Conservation (phyloP, 2,797 vertebrate species). For the Onychomys arenicola region DNA sequence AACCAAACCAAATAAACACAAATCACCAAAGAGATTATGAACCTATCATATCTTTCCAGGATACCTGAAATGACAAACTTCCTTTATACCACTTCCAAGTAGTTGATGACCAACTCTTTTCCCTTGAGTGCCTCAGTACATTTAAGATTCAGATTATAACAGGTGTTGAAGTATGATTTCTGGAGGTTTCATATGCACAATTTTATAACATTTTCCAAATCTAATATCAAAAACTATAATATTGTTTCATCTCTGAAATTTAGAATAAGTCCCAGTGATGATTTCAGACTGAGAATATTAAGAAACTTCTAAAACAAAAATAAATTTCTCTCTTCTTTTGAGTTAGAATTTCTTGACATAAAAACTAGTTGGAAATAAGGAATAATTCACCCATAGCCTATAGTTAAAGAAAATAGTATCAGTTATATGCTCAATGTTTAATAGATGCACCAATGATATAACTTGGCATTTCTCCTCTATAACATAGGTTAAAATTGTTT, state of each 20-base stretch:
- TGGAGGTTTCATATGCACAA: not conserved
- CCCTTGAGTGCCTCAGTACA: not conserved
- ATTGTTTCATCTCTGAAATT: slow-evolving; percentile 15
- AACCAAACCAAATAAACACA: not conserved
- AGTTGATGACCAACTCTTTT: not conserved
- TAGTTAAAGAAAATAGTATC: not conserved
- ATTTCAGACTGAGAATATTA: not conserved
- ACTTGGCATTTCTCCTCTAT: slow-evolving; percentile 20
- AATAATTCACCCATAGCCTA: not conserved
- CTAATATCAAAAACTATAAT: not conserved
- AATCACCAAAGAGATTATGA: not conserved
- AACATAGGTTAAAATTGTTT: not conserved
- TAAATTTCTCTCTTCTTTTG: not conserved
- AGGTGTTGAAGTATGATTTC: slow-evolving; percentile 4
- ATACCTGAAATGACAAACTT: not conserved
- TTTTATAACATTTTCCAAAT: not conserved
- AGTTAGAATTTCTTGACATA: slow-evolving; percentile 14
- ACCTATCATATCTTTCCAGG: not conserved
- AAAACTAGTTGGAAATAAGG: not conserved
- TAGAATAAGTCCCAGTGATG: not conserved
- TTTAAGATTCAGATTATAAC: not conserved
- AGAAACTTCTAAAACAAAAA: not conserved
- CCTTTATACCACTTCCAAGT: not conserved
- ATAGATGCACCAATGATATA: not conserved
- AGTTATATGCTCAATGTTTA: not conserved